Evolutionary conservation across 1,140 invertebrate genomes (phyloP).

Genomic region (Acarapis woodi): DNA sequence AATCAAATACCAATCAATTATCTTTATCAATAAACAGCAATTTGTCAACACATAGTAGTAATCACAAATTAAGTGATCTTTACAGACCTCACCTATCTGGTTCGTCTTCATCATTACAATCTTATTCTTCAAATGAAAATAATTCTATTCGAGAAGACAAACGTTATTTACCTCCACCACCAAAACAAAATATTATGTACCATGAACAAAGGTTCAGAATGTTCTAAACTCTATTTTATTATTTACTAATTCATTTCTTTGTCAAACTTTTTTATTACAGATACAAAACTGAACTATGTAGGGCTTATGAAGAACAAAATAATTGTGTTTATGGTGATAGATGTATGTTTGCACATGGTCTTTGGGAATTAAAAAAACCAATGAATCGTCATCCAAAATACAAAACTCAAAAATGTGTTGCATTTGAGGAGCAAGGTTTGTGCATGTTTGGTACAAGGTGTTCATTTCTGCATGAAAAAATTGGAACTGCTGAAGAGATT

Average conservation of each 20-base stretch:
- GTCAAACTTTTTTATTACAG: too few relatives aligned
- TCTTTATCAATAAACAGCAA: background rate
- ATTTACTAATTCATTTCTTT: too few relatives aligned
- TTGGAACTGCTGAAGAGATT: background rate
- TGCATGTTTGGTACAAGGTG: slow-evolving; percentile 14
- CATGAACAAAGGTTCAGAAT: too few relatives aligned
- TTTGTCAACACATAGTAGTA: too few relatives aligned
- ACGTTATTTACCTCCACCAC: background rate
- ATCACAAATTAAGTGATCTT: too few relatives aligned
- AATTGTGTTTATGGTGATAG: slow-evolving; percentile 13
- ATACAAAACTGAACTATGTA: slow-evolving; percentile 15
- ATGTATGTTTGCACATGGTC: slow-evolving; percentile 14
- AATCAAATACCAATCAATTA: background rate
- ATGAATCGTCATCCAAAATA: slow-evolving; percentile 13
- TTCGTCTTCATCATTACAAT: too few relatives aligned
- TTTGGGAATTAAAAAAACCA: slow-evolving; percentile 11
- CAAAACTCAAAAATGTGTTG: slow-evolving; percentile 14
- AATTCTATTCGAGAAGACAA: background rate
- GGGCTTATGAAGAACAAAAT: slow-evolving; percentile 11
- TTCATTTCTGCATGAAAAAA: slow-evolving; percentile 12
- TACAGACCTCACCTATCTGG: too few relatives aligned
- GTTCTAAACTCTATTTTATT: too few relatives aligned
- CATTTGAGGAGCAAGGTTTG: slow-evolving; percentile 13
- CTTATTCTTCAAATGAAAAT: too few relatives aligned
- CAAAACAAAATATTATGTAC: background rate